Evolutionary conservation across 2,888 invertebrate species (phyloP).

Genomic region (Orchesella flavescens): DNA sequence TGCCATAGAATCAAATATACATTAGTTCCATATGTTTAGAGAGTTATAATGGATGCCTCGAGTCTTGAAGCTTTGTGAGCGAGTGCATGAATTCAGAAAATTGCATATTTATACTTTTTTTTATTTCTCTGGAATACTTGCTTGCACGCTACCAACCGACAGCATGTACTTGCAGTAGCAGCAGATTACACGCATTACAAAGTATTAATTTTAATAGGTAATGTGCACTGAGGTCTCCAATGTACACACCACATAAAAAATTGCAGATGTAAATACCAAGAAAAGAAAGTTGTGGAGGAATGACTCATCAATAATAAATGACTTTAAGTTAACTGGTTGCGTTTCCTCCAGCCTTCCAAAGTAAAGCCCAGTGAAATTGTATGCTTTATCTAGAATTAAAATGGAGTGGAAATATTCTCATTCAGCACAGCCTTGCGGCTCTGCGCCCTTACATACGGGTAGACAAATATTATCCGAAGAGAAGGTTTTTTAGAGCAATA

Average conservation of each 20-base stretch:
- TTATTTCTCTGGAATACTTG: background rate
- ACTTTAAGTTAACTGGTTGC: conserved; percentile 32
- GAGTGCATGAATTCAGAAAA: background rate
- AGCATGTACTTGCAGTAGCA: conserved; percentile 18
- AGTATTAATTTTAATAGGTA: conserved; percentile 66
- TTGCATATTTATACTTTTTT: conserved; percentile 12
- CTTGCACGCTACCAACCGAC: conserved; percentile 46
- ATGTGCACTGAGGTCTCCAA: conserved; percentile 23
- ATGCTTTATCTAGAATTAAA: background rate
- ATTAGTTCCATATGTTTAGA: no score
- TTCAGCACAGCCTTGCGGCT: conserved; percentile 17
- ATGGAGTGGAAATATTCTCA: conserved; percentile 26
- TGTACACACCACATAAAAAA: background rate
- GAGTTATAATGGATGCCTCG: no score
- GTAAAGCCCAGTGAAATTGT: background rate
- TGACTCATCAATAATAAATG: conserved; percentile 66
- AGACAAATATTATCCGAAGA: conserved; percentile 17
- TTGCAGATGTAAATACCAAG: background rate
- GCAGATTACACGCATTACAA: conserved; percentile 50
- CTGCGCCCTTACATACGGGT: background rate
- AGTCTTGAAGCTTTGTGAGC: no score
- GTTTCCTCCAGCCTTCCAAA: conserved; percentile 9
- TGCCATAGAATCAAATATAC: no score
- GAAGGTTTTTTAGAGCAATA: background rate
- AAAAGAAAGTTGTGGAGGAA: conserved; percentile 19